Conservation (phyloP, 2,888 invertebrate species). For the Endomychus coccineus region DNA sequence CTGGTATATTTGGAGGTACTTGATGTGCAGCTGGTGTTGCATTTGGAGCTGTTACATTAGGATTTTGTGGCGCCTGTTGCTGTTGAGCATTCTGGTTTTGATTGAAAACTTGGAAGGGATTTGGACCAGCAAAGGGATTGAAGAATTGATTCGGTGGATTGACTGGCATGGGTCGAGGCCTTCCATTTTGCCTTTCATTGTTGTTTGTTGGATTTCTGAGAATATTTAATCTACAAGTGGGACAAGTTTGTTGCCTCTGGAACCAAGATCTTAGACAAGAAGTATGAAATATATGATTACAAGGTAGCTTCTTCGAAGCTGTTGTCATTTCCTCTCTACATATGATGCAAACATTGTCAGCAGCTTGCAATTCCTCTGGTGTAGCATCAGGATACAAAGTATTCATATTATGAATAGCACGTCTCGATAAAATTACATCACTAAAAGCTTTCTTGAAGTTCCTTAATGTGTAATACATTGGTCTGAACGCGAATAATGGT, state of each 20-base stretch:
- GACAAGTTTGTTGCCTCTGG: constrained; percentile 99
- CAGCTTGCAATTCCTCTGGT: constrained; percentile 78
- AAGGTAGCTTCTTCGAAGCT: constrained; percentile 92
- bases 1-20: constrained; percentile 37
- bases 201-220: constrained; percentile 35
- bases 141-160: constrained; percentile 28
- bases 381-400: constrained; percentile 96
- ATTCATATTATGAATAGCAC: constrained; percentile 97
- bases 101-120: constrained; percentile 35
- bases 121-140: constrained; percentile 31
- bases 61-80: constrained; percentile 8
- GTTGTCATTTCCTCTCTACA: constrained; percentile 73
- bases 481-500: constrained; percentile 95
- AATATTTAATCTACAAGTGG: constrained; percentile 91
- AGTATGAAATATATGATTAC: constrained; percentile 99
- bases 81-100: constrained; percentile 24
- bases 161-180: constrained; percentile 26
- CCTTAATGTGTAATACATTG: constrained; percentile 98
- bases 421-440: constrained; percentile 92
- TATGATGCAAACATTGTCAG: constrained; percentile 98
- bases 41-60: constrained; percentile 10
- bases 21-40: constrained; percentile 8
- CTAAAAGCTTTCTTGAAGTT: constrained; percentile 96
- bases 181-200: constrained; percentile 32
- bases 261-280: constrained; percentile 98